phyloP scores from a whole-genome alignment of 2,113 vertebrate genomes.

The Myotis brandtii region DNA sequence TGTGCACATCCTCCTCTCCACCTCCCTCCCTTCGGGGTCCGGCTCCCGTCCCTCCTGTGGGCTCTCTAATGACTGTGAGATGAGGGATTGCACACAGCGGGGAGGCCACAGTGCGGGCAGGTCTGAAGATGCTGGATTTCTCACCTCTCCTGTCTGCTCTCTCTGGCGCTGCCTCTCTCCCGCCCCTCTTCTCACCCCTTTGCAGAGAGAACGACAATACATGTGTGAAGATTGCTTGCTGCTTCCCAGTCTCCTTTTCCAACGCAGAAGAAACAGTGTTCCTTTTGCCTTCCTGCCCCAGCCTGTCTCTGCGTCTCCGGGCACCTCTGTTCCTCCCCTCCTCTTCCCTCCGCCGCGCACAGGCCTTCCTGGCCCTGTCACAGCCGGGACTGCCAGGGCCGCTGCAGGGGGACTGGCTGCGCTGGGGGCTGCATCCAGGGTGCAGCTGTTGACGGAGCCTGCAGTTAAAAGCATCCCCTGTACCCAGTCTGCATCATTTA shows the following conservation, averaged over 20 bases:
- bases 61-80: slow-evolving; percentile 73
- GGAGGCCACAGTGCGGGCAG: slow-evolving; percentile 70
- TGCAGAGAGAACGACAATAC: slow-evolving; percentile 51
- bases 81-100: slow-evolving; percentile 40
- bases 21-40: slow-evolving; percentile 53
- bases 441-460: neutral
- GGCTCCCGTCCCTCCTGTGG: slow-evolving; percentile 8
- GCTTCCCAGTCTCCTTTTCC: slow-evolving; percentile 14
- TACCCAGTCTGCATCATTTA: neutral
- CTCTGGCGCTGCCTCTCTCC: slow-evolving; percentile 31
- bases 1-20: neutral
- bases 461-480: neutral
- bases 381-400: neutral
- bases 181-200: slow-evolving; percentile 71
- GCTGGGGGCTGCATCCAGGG: neutral
- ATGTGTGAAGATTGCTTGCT: slow-evolving; percentile 67
- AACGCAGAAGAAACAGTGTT: slow-evolving; percentile 8
- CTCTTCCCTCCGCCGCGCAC: neutral
- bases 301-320: neutral
- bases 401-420: neutral
- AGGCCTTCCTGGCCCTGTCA: neutral
- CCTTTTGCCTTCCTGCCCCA: neutral
- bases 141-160: slow-evolving; percentile 64
- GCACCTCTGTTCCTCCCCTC: neutral
- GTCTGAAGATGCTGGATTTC: slow-evolving; percentile 75